Evolutionary conservation across 2,888 invertebrate genomes (phyloP), one percentile per base, ranked within the genome.

Genomic region (Leptopterna dolabrata): DNA sequence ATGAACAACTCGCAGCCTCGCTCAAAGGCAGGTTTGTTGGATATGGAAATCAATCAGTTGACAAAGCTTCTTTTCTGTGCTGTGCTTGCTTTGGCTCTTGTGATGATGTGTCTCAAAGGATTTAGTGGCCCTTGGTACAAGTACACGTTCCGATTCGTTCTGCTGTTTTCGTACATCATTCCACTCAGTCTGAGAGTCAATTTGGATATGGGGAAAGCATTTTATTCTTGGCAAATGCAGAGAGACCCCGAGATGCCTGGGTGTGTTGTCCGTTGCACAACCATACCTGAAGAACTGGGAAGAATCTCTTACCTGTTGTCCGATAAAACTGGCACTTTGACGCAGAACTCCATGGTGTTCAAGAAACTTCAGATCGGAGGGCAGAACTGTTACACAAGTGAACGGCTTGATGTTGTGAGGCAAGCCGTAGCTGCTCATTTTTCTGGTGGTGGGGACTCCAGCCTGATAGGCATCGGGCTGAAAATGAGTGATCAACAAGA

Each of bases 291-390:
- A 92, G 99, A 99, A 92, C 92, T 99, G 86, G 99, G 99, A 0
- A 93, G 99, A 88, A 97, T 99, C 90, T 97, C 97, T 36, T 99
- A 99, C 92, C 93, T 99, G n/a, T 93, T 99, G 7, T 97, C 98
- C 0, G 99, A 99, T 92, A 99, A 99, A 93, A 99, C 99, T 0
- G 99, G 99, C 19, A 99, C 99, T 0, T 93, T 99, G 30, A 99
- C 99, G 0, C 98, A 99, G 92, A 99, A 99, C 92, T 98, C 98
- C 91, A 99, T 99, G 99, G 96, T 98, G 0, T 97, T 99, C 91
- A 98, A 98, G 91, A 96, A 97, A 91, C 94, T 99, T 41, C 99
- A 99, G 92, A 93, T 99, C 24, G 86, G 86, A 11, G 86, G 78
- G 11, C 85, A 85, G 30, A 86, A 86, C 24, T 78, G 86, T 36